Evolutionary conservation across 2,888 invertebrate species (phyloP).

Genomic region (Agrotis exclamationis): DNA sequence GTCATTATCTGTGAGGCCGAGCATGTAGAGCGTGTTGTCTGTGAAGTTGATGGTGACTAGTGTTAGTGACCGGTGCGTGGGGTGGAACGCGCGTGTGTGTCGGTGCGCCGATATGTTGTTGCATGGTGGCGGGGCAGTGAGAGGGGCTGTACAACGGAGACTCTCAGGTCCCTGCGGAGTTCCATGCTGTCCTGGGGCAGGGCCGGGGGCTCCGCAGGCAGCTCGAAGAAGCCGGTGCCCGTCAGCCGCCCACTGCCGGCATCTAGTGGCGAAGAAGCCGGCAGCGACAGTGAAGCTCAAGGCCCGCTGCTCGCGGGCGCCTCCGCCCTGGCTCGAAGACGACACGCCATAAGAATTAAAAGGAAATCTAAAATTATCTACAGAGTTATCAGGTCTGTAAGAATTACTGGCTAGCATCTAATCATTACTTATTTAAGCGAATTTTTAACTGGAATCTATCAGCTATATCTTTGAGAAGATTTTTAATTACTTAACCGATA

Average conservation of each 20-base stretch:
- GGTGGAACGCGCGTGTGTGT: slow-evolving; percentile 73
- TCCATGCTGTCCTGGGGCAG: slow-evolving; percentile 88
- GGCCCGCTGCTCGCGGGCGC: slow-evolving; percentile 84
- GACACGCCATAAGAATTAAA: slow-evolving; percentile 87
- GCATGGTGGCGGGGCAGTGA: slow-evolving; percentile 82
- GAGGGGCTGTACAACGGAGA: slow-evolving; percentile 90
- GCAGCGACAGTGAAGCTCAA: slow-evolving; percentile 78
- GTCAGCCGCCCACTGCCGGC: slow-evolving; percentile 63
- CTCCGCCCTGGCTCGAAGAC: slow-evolving; percentile 86
- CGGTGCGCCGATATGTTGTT: slow-evolving; percentile 89
- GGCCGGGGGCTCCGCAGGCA: slow-evolving; percentile 77
- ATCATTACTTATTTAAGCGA: neutral
- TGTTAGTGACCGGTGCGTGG: slow-evolving; percentile 74
- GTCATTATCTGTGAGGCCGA: slow-evolving; percentile 62
- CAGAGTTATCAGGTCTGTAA: slow-evolving; percentile 83
- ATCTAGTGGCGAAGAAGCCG: slow-evolving; percentile 74
- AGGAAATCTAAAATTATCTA: slow-evolving; percentile 86
- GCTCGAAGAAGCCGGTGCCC: slow-evolving; percentile 75
- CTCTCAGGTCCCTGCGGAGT: slow-evolving; percentile 88
- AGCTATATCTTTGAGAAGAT: neutral
- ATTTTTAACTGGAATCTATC: neutral
- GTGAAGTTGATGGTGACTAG: slow-evolving; percentile 75
- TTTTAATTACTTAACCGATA: too few species aligned
- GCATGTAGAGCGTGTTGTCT: slow-evolving; percentile 65
- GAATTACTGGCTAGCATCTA: neutral